Evolutionary conservation across 2,888 invertebrate genomes (phyloP).

Genomic region (Macrosoma leucophasiata): DNA sequence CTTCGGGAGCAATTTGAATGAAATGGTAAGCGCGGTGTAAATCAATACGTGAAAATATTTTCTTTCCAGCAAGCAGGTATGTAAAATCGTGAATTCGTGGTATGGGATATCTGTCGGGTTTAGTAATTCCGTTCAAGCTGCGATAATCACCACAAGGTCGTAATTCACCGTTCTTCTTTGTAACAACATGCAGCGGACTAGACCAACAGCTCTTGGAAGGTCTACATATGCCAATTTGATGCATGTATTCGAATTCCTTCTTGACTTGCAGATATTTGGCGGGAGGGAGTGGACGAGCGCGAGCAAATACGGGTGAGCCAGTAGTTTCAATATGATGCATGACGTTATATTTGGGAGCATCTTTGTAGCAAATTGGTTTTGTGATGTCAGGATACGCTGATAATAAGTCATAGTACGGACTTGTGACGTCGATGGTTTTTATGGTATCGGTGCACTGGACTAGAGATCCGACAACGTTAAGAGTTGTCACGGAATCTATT

Average conservation of each 20-base stretch:
- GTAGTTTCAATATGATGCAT: not conserved
- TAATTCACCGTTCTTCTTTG: conserved; percentile 31
- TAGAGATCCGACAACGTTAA: no score
- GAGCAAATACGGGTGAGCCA: not conserved
- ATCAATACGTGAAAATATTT: conserved; percentile 15
- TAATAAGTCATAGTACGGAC: conserved; percentile 27
- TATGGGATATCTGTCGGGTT: conserved; percentile 36
- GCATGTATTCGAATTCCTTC: not conserved
- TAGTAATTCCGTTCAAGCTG: conserved; percentile 33
- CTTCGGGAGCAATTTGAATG: conserved; percentile 14
- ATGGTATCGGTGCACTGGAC: conserved; percentile 50
- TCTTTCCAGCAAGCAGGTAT: no score
- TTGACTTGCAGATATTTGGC: not conserved
- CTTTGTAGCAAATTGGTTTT: not conserved
- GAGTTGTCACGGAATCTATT: conserved; percentile 27
- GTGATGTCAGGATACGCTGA: conserved; percentile 32
- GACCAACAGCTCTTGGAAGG: conserved; percentile 36
- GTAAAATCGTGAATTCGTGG: not conserved
- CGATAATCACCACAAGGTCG: conserved; percentile 43
- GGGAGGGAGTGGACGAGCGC: not conserved
- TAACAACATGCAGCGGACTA: no score
- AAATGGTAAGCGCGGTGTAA: conserved; percentile 1
- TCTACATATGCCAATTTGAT: conserved; percentile 19
- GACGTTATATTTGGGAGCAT: not conserved
- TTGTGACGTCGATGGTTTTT: conserved; percentile 58